phyloP scores from a whole-genome alignment of 2,888 invertebrate species.

The Drosophila falleni region DNA sequence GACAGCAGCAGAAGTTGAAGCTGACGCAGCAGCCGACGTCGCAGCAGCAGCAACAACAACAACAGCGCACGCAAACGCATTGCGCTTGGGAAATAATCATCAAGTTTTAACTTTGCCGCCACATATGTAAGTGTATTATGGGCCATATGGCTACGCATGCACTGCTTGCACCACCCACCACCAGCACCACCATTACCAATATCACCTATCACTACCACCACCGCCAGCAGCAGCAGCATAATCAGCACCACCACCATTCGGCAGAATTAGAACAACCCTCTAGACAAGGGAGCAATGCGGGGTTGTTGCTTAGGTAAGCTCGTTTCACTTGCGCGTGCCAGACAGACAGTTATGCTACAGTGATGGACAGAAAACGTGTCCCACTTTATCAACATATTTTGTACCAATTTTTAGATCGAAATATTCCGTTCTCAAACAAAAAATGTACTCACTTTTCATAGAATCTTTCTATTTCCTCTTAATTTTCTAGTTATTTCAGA shows the following conservation, averaged over 20 bases:
- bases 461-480: too few species aligned
- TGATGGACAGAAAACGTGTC: conserved; percentile 27
- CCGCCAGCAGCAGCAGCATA: conserved; percentile 7
- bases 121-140: too few species aligned
- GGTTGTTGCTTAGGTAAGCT: conserved; percentile 53
- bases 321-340: conserved; percentile 71
- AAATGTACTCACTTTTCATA: too few species aligned
- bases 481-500: too few species aligned
- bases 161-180: conserved; percentile 65
- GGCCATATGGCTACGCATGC: conserved; percentile 70
- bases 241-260: conserved; percentile 23
- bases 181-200: conserved; percentile 15
- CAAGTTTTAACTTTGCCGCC: conserved; percentile 3
- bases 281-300: conserved; percentile 4
- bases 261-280: conserved; percentile 26
- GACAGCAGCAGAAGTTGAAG: not conserved
- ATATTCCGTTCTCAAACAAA: too few species aligned
- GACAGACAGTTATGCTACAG: conserved; percentile 42
- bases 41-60: conserved; percentile 17
- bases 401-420: not conserved
- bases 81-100: conserved; percentile 39
- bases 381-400: not conserved
- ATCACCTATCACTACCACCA: not conserved
- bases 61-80: conserved; percentile 62
- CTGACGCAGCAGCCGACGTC: not conserved